A percentile compares a stretch with the other conserved stretches of the same genome.
These are phyloP conservation scores for Saccostrea cuccullata DNA, from an alignment of 1,140 invertebrate genomes.

Conservation along the genomic window DNA sequence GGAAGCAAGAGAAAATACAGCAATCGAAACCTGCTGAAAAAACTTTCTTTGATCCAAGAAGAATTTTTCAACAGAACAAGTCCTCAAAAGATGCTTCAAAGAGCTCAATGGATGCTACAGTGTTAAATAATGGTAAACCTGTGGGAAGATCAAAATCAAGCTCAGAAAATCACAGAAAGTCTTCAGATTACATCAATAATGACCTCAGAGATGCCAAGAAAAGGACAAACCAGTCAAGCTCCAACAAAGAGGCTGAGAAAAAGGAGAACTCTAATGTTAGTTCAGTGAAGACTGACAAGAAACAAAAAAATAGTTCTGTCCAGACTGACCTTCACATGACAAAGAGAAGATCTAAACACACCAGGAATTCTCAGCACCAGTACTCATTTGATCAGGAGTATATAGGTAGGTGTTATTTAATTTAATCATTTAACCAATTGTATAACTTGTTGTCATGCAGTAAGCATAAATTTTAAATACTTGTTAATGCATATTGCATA, in stretches of 20 bases:
- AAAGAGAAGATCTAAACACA: constrained; percentile 9
- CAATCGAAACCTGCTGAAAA: constrained; percentile 50
- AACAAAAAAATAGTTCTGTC: constrained; percentile 44
- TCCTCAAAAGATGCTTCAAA: constrained; percentile 47
- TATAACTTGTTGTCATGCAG: no score
- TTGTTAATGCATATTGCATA: no score
- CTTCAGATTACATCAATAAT: constrained; percentile 75
- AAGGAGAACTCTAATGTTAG: constrained; percentile 52
- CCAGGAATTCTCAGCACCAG: constrained; percentile 59
- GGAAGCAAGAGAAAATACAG: constrained; percentile 15
- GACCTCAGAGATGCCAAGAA: constrained; percentile 73
- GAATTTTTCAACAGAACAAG: constrained; percentile 72
- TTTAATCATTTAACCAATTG: no score
- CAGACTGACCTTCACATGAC: constrained; percentile 39
- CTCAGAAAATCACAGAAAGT: constrained; percentile 63
- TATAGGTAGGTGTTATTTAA: constrained; percentile 59
- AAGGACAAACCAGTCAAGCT: constrained; percentile 67
- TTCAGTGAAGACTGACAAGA: constrained; percentile 46
- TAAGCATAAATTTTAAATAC: no score
- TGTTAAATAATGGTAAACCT: constrained; percentile 74
- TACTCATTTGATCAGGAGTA: constrained; percentile 68
- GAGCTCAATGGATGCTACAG: constrained; percentile 46
- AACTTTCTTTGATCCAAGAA: constrained; percentile 71
- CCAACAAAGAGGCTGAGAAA: constrained; percentile 53
- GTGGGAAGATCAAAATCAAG: constrained; percentile 61